These are phyloP conservation scores for Loripinus fragilis DNA, from an alignment of 2,888 invertebrate genomes.

Conservation along the genomic window DNA sequence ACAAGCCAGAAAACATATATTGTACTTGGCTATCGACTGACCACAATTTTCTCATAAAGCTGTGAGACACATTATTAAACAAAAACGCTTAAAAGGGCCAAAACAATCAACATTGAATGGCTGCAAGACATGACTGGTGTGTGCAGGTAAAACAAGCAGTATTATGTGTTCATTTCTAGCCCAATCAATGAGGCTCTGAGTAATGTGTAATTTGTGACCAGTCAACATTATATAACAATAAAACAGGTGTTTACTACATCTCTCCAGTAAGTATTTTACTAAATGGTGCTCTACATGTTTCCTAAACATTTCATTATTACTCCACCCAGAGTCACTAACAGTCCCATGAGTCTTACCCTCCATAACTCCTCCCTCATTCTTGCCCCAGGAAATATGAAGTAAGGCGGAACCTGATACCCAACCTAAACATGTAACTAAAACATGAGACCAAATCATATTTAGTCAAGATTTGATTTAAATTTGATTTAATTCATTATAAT, in stretches of 20 bases:
- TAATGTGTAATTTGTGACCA: constrained; percentile 41
- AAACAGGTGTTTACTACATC: background rate
- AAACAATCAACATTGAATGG: constrained; percentile 44
- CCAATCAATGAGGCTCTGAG: constrained; percentile 46
- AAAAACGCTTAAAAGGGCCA: constrained; percentile 43
- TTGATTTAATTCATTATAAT: no score
- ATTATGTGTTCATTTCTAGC: constrained; percentile 48
- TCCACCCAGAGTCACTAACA: background rate
- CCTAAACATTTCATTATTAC: background rate
- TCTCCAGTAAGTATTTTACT: background rate
- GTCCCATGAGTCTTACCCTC: background rate
- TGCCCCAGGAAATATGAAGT: background rate
- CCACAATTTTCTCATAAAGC: constrained; percentile 29
- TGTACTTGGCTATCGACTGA: background rate
- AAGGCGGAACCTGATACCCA: constrained; percentile 1
- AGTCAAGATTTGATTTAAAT: no score
- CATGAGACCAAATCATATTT: no score
- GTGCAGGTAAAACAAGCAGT: constrained; percentile 29
- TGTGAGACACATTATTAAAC: constrained; percentile 32
- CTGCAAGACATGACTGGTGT: constrained; percentile 41
- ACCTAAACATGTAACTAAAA: background rate
- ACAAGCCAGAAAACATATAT: background rate
- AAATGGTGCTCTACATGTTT: background rate
- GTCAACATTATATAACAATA: constrained; percentile 30
- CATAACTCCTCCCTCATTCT: background rate